Base-by-base conservation (phyloP, 2,888 invertebrate genomes). In the Lithophane leautieri region DNA sequence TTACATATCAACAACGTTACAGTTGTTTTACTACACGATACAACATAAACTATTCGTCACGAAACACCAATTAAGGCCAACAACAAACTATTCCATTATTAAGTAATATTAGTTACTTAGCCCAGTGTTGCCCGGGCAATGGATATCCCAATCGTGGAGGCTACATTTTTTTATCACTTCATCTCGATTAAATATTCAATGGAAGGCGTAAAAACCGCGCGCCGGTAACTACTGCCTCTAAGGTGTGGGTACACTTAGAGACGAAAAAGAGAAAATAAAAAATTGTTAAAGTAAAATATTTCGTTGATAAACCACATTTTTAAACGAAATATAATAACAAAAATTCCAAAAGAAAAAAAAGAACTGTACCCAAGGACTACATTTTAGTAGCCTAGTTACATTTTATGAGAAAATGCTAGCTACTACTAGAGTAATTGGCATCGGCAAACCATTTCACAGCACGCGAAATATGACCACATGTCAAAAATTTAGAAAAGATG, bases 161-260 rank as follows among this genome's bases (percentile, higher is more conserved):
- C 82, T 79, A 86, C 85, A 86, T 86, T 89, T 90, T 90, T 90
- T 90, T 90, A 90, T 90, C 90, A 90, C 90, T 89, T 86, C 84
- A 89, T 90, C 81, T 85, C 77, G 76, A 70, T 89, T 79, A 86
- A 90, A 88, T 88, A 90, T 90, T 90, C 88, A 90, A 69, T 66
- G 75, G 71, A 79, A 62, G 82, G 79, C 79, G 85, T 88, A 86
- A 89, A 86, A 87, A 86, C 83, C 78, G 79, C 77, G 86, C 81
- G 68, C 72, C 67, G 68, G 86, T 86, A 86, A 87, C 88, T 87
- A 86, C 82, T 84, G 76, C 69, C 56, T 47, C 44, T 61, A 40
- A 42, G 62, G 34, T 50, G 28, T 54, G 42, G 78, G 66, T 66
- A 84, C 80, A 89, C 83, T 60, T 70, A 79, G 83, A 25, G 14